These are phyloP conservation scores for Triplophysa siluroides DNA, from an alignment of 2,113 vertebrate species.

Conservation along the genomic window DNA sequence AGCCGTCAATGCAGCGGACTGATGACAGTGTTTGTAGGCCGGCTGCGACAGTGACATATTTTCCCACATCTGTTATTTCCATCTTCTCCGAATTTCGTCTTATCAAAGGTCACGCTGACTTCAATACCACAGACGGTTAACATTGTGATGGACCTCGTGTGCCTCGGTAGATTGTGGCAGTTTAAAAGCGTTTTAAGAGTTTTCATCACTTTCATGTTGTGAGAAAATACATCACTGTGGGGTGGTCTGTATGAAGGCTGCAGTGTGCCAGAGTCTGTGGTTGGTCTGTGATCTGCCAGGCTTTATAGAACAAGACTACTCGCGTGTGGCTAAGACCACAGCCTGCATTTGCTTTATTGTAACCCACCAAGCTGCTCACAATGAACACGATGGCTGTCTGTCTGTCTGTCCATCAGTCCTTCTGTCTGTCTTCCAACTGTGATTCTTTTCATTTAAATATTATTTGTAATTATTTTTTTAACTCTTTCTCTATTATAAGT, in stretches of 20 bases:
- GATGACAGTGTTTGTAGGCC: slow-evolving; percentile 20
- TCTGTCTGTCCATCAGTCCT: slow-evolving; percentile 42
- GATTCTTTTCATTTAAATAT: slow-evolving; percentile 8
- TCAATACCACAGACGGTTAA: slow-evolving; percentile 10
- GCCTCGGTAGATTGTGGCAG: neutral
- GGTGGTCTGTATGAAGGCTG: neutral
- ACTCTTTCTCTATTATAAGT: too few relatives aligned
- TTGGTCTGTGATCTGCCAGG: slow-evolving; percentile 49
- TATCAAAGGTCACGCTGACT: slow-evolving; percentile 23
- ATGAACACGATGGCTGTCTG: slow-evolving; percentile 4
- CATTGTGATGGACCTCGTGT: neutral
- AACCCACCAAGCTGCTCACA: slow-evolving; percentile 54
- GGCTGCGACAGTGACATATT: neutral
- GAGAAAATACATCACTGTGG: neutral
- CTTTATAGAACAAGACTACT: slow-evolving; percentile 66
- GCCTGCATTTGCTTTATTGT: slow-evolving; percentile 62
- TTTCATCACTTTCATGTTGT: neutral
- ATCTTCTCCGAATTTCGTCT: slow-evolving; percentile 6
- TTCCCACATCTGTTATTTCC: slow-evolving; percentile 33
- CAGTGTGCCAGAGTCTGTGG: too few relatives aligned
- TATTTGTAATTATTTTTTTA: too few relatives aligned
- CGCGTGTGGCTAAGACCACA: slow-evolving; percentile 68
- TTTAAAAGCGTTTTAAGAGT: neutral
- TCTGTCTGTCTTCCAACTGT: slow-evolving; percentile 17
- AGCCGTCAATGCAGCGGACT: slow-evolving; percentile 3